Conservation (phyloP, 2,113 vertebrate genomes). For the Heterochromis multidens region DNA sequence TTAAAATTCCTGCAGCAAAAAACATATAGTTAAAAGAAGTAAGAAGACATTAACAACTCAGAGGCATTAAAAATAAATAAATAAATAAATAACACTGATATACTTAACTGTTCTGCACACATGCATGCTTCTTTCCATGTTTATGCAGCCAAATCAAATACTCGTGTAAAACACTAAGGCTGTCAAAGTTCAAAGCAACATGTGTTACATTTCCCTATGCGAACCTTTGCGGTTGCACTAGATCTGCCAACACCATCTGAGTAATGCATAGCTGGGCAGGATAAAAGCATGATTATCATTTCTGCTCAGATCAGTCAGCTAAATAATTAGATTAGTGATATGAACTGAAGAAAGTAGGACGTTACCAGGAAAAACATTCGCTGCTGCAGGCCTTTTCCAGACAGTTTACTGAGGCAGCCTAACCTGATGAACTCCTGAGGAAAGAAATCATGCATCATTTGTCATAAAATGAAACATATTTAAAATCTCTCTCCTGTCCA, state of each 20-base stretch:
- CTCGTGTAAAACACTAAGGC: background rate
- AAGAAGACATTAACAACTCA: background rate
- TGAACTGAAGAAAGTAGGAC: constrained; percentile 1
- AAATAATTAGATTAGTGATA: constrained; percentile 21
- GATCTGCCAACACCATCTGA: constrained; percentile 21
- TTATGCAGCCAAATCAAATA: background rate
- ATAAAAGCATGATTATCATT: constrained; percentile 6
- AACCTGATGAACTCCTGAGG: constrained; percentile 94
- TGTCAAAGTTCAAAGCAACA: background rate
- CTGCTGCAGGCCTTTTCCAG: constrained; percentile 96
- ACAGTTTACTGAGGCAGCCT: constrained; percentile 96
- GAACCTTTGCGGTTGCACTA: background rate
- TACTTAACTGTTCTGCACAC: background rate
- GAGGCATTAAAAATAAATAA: background rate
- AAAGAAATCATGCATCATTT: background rate
- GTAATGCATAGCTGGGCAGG: background rate
- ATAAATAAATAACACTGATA: background rate
- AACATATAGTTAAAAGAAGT: background rate
- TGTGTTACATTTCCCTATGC: background rate
- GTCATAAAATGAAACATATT: background rate
- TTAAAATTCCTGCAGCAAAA: background rate
- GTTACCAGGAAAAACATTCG: constrained; percentile 98
- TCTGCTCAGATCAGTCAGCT: constrained; percentile 19
- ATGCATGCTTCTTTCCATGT: background rate
- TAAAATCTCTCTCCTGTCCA: background rate